Conservation (phyloP, 2,113 vertebrate genomes). For the pig (Sus scrofa) region T2T-Sscrofa CM000826.6:82690001-82690500, state of each 20-base stretch:
- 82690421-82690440: neutral
- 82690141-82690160: slow-evolving; percentile 51
- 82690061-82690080: neutral
- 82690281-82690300: neutral
- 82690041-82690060: neutral
- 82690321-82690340: slow-evolving; percentile 62
- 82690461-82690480: too few species aligned
- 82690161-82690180: slow-evolving; percentile 28
- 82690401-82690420: slow-evolving; percentile 25
- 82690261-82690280: neutral
- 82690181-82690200: slow-evolving; percentile 25
- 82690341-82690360: slow-evolving; percentile 30
- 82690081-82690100: neutral
- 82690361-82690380: slow-evolving; percentile 48
- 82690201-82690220: neutral
- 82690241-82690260: neutral
- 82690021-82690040: neutral
- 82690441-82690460: too few species aligned
- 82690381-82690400: slow-evolving; percentile 58
- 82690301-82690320: neutral
- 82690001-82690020: neutral
- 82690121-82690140: slow-evolving; percentile 55
- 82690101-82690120: slow-evolving; percentile 22
- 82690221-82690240: neutral
- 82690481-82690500: too few species aligned